A percentile compares a stretch with the other conserved stretches of the same genome.
phyloP scores from a whole-genome alignment of 2,888 invertebrate species.

The Cephus pygmeus region DNA sequence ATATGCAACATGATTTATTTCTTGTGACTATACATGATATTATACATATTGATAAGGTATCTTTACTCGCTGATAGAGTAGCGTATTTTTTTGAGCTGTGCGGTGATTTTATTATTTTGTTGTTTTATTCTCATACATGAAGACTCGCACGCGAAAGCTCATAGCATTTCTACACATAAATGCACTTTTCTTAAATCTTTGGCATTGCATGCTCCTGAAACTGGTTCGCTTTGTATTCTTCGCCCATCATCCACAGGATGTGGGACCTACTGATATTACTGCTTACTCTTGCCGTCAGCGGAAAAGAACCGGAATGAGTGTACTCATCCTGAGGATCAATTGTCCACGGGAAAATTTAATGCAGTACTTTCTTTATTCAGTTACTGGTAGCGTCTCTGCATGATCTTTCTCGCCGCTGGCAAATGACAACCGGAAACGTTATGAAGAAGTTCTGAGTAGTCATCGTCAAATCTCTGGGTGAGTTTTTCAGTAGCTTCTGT shows the following conservation, averaged over 20 bases:
- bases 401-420: conserved; percentile 68
- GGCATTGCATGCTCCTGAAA: not conserved
- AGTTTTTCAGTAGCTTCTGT: conserved; percentile 60
- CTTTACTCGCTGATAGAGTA: not conserved
- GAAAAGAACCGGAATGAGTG: not conserved
- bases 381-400: conserved; percentile 68
- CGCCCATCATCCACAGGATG: not conserved
- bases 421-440: conserved; percentile 69
- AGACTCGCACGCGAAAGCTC: not conserved
- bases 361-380: not conserved
- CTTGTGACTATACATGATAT: not conserved
- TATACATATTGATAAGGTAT: not conserved
- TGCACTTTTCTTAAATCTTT: not conserved
- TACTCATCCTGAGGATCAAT: not conserved
- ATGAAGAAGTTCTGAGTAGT: conserved; percentile 64
- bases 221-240: not conserved
- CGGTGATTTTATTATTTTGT: not conserved
- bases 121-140: not conserved
- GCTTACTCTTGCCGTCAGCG: not conserved
- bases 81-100: no score
- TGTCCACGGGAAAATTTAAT: not conserved
- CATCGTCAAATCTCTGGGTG: conserved; percentile 54
- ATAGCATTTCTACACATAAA: not conserved
- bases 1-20: not conserved
- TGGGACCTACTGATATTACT: no score